Evolutionary conservation across 2,113 vertebrate species (phyloP).

Genomic region (Melanostigma gelatinosum): DNA sequence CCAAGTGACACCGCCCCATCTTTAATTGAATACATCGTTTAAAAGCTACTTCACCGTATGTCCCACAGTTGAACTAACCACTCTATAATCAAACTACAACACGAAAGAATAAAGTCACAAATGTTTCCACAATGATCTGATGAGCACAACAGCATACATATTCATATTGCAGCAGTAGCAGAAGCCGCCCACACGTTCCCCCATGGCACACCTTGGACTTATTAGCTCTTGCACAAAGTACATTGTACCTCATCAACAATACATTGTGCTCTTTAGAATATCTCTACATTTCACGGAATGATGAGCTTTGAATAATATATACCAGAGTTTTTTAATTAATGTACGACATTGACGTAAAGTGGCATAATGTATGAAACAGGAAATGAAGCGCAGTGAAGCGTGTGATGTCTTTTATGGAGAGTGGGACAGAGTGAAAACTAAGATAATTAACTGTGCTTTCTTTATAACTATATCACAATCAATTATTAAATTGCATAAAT

Average conservation of each 20-base stretch:
- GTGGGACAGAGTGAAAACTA: neutral
- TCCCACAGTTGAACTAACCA: neutral
- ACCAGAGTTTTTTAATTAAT: neutral
- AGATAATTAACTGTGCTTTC: neutral
- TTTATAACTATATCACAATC: neutral
- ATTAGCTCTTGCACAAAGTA: neutral
- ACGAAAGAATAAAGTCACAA: neutral
- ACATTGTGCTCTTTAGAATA: slow-evolving; percentile 10
- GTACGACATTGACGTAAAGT: neutral
- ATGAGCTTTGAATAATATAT: slow-evolving; percentile 32
- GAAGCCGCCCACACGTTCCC: too few species aligned
- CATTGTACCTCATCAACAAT: slow-evolving; percentile 27
- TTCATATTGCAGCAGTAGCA: neutral
- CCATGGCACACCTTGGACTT: neutral
- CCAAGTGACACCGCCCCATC: slow-evolving; percentile 11
- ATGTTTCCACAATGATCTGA: neutral
- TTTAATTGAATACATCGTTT: neutral
- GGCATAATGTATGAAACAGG: neutral
- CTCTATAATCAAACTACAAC: neutral
- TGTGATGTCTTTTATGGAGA: neutral
- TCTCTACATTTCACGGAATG: neutral
- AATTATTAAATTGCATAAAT: neutral
- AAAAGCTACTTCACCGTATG: neutral
- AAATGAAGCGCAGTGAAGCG: neutral
- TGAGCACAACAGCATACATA: neutral